Evolutionary conservation across 2,888 invertebrate genomes (phyloP).

Genomic region (Liopterus haemorrhoidalis): DNA sequence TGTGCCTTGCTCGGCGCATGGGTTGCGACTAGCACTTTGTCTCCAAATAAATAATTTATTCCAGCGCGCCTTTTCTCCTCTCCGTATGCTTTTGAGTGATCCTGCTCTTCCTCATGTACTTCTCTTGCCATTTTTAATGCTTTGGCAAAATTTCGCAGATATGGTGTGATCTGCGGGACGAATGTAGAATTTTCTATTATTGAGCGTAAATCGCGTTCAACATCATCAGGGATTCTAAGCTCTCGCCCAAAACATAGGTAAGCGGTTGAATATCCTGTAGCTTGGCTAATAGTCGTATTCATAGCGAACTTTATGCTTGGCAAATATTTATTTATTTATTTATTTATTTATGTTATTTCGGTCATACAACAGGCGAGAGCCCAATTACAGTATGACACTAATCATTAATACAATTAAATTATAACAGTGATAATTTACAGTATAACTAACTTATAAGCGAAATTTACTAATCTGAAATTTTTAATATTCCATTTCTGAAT

Average conservation of each 20-base stretch:
- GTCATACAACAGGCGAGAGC: too few species aligned
- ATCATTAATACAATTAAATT: too few species aligned
- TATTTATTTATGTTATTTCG: too few species aligned
- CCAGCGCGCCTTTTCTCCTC: slow-evolving; percentile 24
- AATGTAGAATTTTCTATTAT: slow-evolving; percentile 31
- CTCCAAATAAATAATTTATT: slow-evolving; percentile 20
- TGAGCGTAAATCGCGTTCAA: slow-evolving; percentile 20
- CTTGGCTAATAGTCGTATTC: slow-evolving; percentile 26
- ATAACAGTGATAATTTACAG: too few species aligned
- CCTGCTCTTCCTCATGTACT: slow-evolving; percentile 21
- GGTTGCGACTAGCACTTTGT: too few species aligned
- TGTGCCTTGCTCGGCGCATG: too few species aligned
- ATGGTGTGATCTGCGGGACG: slow-evolving; percentile 31
- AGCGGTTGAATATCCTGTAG: slow-evolving; percentile 30
- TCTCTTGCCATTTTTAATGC: slow-evolving; percentile 19
- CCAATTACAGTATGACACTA: too few species aligned
- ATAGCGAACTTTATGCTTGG: slow-evolving; percentile 33
- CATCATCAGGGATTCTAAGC: slow-evolving; percentile 26
- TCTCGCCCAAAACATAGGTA: slow-evolving; percentile 34
- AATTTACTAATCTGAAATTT: too few species aligned
- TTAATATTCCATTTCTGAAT: too few species aligned
- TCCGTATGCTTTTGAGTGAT: slow-evolving; percentile 19
- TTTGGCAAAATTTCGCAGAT: slow-evolving; percentile 6
- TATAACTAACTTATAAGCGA: too few species aligned
- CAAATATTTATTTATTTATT: too few species aligned